Base-by-base conservation (phyloP, 2,113 vertebrate genomes). In the Colinus virginianus region DNA sequence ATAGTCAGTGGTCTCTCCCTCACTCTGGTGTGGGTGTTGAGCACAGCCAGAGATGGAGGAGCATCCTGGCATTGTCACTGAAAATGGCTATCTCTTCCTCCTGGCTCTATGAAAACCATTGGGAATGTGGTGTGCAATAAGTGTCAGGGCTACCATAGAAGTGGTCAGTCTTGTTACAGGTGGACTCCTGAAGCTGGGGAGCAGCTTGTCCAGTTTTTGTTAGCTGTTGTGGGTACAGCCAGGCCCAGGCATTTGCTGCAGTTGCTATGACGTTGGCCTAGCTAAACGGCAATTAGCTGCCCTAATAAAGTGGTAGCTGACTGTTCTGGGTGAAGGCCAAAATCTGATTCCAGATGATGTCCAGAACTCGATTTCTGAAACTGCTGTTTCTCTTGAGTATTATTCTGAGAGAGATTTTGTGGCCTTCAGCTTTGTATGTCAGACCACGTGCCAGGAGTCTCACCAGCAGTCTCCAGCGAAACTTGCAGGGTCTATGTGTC, bases 91-190 rank as follows among this genome's bases (percentile, higher is more conserved):
- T 40, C 12, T 66, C 46, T 85, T 70, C n/a, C 25, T 26, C 11
- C 5, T 48, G 10, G 76, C 61, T 67, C 74, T 58, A 32, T 5
- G 2, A 46, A 67, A 85, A 40, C n/a, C 30, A 48, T 19, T 82
- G 70, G n/a, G 56, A 90, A 82, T 74, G 42, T 26, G 38, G 28
- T 48, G 36, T 32, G 42, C 78, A 80, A 71, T 90, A 81, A 79
- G 72, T 83, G 40, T 68, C 77, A 75, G 76, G 63, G 63, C 55
- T 92, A 66, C 90, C 69, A 91, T 90, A 80, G 75, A 95, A 94
- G 61, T 74, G 94, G 80, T 95, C 90, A 67, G 64, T 23, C 87
- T 95, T 63, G 53, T 89, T 92, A 91, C 75, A 91, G 59, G 23
- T 74, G 43, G 56, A 69, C 51, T 87, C 4, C 15, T 25, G 58